Evolutionary conservation across 2,888 invertebrate species (phyloP).

Genomic region (Stenchaetothrips biformis): DNA sequence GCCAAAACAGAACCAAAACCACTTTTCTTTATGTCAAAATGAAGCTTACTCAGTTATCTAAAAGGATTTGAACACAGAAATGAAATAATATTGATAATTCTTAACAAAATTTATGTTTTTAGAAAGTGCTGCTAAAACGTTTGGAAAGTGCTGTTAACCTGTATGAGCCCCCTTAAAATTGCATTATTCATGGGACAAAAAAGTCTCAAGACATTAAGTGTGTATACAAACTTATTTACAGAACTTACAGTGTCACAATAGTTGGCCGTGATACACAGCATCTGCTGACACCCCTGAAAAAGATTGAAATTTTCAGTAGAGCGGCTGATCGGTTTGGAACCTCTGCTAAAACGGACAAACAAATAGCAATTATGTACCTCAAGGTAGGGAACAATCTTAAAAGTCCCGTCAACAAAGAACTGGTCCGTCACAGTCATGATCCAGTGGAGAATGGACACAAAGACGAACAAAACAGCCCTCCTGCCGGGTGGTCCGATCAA

Average conservation of each 20-base stretch:
- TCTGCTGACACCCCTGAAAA: not conserved
- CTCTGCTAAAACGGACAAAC: not conserved
- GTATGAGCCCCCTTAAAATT: too few relatives aligned
- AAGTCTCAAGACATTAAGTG: not conserved
- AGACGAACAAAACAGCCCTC: not conserved
- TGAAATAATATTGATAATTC: too few relatives aligned
- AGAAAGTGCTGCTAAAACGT: rapidly evolving
- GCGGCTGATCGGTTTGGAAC: not conserved
- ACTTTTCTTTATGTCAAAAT: too few relatives aligned
- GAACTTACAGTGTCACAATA: not conserved
- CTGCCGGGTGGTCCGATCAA: not conserved
- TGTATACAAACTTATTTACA: not conserved
- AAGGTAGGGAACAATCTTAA: too few relatives aligned
- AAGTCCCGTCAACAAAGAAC: not conserved
- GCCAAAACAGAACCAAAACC: too few relatives aligned
- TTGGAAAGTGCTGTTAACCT: too few relatives aligned
- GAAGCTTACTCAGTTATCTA: too few relatives aligned
- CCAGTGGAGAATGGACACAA: not conserved
- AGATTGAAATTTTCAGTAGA: not conserved
- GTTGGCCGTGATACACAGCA: rapidly evolving
- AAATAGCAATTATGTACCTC: not conserved
- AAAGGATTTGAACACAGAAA: too few relatives aligned
- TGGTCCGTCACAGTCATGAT: not conserved
- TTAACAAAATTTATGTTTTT: too few relatives aligned
- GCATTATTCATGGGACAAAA: not conserved